Evolutionary conservation across 2,888 invertebrate genomes (phyloP).

Genomic region (Congeria kusceri): DNA sequence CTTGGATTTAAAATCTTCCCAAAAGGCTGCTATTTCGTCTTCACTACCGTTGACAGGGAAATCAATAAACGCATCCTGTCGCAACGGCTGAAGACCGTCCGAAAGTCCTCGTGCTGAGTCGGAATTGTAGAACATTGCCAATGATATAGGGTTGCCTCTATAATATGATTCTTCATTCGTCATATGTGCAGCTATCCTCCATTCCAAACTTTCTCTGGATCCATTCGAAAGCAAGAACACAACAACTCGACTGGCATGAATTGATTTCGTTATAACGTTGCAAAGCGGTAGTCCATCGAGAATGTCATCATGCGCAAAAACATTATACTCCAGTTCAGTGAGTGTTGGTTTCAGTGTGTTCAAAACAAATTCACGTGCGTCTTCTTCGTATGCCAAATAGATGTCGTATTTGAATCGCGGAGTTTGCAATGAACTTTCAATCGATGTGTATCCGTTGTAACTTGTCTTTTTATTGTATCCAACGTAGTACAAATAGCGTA

Average conservation of each 20-base stretch:
- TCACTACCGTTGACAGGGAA: not conserved
- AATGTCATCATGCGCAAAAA: slow-evolving; percentile 1
- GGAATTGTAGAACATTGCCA: not conserved
- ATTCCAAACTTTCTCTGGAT: not conserved
- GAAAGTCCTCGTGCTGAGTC: not conserved
- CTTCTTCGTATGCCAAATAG: slow-evolving; percentile 4
- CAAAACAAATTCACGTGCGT: slow-evolving; percentile 4
- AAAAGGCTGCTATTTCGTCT: not conserved
- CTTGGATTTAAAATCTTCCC: not conserved
- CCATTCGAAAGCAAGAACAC: slow-evolving; percentile 1
- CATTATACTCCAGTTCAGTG: not conserved
- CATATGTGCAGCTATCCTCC: slow-evolving; percentile 8
- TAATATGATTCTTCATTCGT: not conserved
- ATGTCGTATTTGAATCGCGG: slow-evolving; percentile 13
- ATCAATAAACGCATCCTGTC: not conserved
- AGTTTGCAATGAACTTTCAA: not conserved
- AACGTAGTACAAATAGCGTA: slow-evolving; percentile 50
- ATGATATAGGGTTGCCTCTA: not conserved
- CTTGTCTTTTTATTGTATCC: not conserved
- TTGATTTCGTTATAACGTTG: not conserved
- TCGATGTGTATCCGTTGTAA: not conserved
- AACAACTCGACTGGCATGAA: slow-evolving; percentile 5
- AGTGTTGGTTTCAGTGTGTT: not conserved
- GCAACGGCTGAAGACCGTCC: not conserved
- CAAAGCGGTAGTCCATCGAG: not conserved